Base-by-base conservation (phyloP, 2,797 vertebrate species). In the Valencia hispanica region DNA sequence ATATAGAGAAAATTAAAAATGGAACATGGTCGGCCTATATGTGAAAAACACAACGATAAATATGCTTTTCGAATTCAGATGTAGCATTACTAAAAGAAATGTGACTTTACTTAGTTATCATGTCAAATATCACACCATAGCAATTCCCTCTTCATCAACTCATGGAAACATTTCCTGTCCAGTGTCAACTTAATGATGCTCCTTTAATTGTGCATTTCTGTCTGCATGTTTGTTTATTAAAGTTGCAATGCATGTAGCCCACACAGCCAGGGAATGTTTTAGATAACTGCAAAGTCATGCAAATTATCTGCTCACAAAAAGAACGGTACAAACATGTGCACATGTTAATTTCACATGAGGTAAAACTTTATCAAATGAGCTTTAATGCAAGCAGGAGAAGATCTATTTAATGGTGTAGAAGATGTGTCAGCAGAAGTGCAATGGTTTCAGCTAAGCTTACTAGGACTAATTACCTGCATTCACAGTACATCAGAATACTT, bases 401-500 rank as follows among this genome's bases (percentile, higher is more conserved):
- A 77, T 43, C 59, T 7, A 36, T 34, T 34, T 63, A 9, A 20
- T 45, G 32, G 68, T 70, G 51, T 32, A 50, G 78, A 78, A 76
- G 65, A 75, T 73, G 47, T 70, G 74, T 81, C 77, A 78, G 51
- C n/a, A 70, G 72, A 76, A 74, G 71, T 43, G 68, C 14, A 51
- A n/a, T 53, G 18, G 30, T 63, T 63, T 63, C 1, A 20, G 59
- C 32, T 1, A 10, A 63, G 59, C 59, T 36, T 36, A 63, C 32
- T 8, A 63, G 32, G 34, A 63, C 27, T 68, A 48, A 45, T 61
- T 59, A 18, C 0, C 12, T 8, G 18, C 11, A 39, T 73, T 73
- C 48, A 74, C 27, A 39, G 5, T 6, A 48, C 0, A 43, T 48
- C 27, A 63, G 18, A 79, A 70, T 57, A 11, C 32, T 59, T 17